phyloP scores from a whole-genome alignment of 2,888 invertebrate species.

The Drosophila conformis region DNA sequence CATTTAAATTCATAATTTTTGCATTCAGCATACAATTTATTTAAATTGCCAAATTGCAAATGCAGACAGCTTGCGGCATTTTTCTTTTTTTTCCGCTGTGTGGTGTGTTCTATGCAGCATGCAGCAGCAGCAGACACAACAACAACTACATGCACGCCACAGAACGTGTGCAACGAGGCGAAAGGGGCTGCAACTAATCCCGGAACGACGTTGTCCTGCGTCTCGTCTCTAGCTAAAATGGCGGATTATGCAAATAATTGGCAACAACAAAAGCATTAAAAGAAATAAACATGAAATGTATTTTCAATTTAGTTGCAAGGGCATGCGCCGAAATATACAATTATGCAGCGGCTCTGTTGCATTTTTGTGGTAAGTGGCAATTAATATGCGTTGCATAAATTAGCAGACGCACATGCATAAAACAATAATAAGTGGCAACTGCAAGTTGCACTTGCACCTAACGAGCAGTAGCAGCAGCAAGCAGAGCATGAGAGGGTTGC shows the following conservation, averaged over 20 bases:
- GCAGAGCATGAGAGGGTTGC: slow-evolving; percentile 18
- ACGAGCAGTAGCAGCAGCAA: slow-evolving; percentile 6
- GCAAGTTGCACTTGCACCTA: slow-evolving; percentile 34
- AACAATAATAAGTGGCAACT: slow-evolving; percentile 10
- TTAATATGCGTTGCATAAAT: slow-evolving; percentile 56
- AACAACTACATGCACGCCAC: slow-evolving; percentile 14
- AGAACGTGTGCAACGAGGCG: slow-evolving; percentile 24
- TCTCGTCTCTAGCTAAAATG: slow-evolving; percentile 47
- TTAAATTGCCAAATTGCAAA: slow-evolving; percentile 64
- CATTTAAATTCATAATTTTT: slow-evolving; percentile 83
- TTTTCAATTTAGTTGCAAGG: slow-evolving; percentile 56
- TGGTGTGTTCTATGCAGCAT: not conserved
- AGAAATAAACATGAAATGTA: slow-evolving; percentile 28
- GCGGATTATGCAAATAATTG: slow-evolving; percentile 65
- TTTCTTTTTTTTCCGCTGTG: not conserved
- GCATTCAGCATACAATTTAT: slow-evolving; percentile 66
- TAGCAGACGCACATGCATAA: slow-evolving; percentile 23
- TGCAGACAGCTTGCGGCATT: slow-evolving; percentile 42
- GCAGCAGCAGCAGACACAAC: not conserved
- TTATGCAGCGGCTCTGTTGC: slow-evolving; percentile 43
- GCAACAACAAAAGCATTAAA: slow-evolving; percentile 24
- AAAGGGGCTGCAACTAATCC: slow-evolving; percentile 46
- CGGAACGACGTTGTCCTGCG: slow-evolving; percentile 43
- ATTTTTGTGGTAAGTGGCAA: slow-evolving; percentile 38
- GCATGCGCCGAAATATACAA: slow-evolving; percentile 52